Conservation (phyloP, 2,888 invertebrate species). For the Monoplex corrugatus region DNA sequence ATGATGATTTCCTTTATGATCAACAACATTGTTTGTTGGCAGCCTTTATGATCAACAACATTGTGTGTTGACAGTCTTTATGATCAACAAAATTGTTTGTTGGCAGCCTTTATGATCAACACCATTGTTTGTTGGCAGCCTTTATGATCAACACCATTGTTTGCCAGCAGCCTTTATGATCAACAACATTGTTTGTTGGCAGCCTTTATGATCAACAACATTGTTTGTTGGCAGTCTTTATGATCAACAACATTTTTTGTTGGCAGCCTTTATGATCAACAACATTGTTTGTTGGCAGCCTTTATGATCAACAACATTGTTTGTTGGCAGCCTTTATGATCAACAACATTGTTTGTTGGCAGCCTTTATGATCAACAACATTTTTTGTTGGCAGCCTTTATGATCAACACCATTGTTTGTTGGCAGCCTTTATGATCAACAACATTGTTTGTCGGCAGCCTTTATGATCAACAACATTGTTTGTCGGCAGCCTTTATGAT, state of each 20-base stretch:
- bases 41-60: neutral
- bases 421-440: slow-evolving; percentile 72
- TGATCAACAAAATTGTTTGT: slow-evolving; percentile 32
- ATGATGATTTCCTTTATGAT: slow-evolving; percentile 67
- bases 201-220: neutral
- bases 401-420: slow-evolving; percentile 32
- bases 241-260: slow-evolving; percentile 31
- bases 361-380: neutral
- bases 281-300: slow-evolving; percentile 67
- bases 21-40: slow-evolving; percentile 45
- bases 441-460: slow-evolving; percentile 67
- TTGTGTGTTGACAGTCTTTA: too few relatives aligned
- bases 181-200: slow-evolving; percentile 45
- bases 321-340: slow-evolving; percentile 64
- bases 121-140: slow-evolving; percentile 67
- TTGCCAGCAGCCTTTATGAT: slow-evolving; percentile 64
- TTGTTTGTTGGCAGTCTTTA: too few relatives aligned
- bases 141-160: slow-evolving; percentile 65
- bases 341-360: slow-evolving; percentile 45
- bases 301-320: slow-evolving; percentile 65
- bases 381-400: too few relatives aligned
- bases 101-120: slow-evolving; percentile 72
- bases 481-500: too few relatives aligned
- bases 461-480: slow-evolving; percentile 65
- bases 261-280: slow-evolving; percentile 72